Percentiles rank a stretch among this genome's conserved stretches.
Conservation (phyloP, 1,140 invertebrate genomes). For the Drosophila willistoni region DNA sequence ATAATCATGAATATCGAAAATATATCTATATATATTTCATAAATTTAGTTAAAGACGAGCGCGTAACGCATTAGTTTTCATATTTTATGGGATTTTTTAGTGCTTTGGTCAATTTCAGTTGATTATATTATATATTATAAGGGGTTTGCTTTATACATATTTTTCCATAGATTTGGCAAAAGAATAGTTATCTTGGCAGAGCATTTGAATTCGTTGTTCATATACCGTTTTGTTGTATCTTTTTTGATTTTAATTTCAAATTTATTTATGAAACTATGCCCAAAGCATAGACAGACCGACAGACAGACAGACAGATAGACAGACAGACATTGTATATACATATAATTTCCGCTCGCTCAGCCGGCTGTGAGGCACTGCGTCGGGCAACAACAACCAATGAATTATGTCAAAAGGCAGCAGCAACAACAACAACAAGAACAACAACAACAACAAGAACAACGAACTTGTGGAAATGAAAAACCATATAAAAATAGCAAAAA, state of each 20-base stretch:
- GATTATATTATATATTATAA: neutral
- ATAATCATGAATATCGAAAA: too few relatives aligned
- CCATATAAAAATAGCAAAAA: conserved; percentile 49
- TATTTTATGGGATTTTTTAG: conserved; percentile 49
- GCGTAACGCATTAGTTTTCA: conserved; percentile 46
- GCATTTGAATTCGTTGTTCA: conserved; percentile 5
- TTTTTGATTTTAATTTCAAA: conserved; percentile 44
- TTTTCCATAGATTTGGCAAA: neutral
- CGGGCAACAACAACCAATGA: conserved; percentile 45
- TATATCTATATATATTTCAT: conserved; percentile 31
- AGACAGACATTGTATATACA: conserved; percentile 36
- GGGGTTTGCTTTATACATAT: neutral
- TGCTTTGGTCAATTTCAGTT: conserved; percentile 43
- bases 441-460: conserved; percentile 31
- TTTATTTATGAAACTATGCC: conserved; percentile 58
- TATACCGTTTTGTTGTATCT: neutral
- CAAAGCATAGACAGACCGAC: neutral
- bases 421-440: conserved; percentile 19
- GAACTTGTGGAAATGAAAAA: conserved; percentile 17
- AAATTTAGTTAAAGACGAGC: conserved; percentile 47
- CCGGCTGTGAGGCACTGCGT: conserved; percentile 8
- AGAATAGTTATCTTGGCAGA: neutral
- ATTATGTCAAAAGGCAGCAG: conserved; percentile 58
- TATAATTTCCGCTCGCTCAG: conserved; percentile 65
- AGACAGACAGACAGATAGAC: conserved; percentile 1